Conservation (phyloP, 2,797 vertebrate species). For the Acropternis orthonyx region DNA sequence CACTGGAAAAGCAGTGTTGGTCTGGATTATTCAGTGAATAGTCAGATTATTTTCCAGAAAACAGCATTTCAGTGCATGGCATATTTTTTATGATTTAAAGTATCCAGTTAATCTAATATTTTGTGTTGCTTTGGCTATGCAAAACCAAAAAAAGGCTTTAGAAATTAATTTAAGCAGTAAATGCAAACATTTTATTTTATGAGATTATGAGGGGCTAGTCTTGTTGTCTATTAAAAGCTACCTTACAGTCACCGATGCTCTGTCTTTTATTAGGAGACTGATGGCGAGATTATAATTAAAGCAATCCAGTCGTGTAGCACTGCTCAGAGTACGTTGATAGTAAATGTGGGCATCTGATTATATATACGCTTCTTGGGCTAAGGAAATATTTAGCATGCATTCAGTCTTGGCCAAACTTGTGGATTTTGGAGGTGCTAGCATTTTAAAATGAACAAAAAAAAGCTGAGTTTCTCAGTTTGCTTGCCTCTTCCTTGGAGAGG, state of each 20-base stretch:
- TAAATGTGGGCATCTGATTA: neutral
- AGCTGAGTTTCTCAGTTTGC: neutral
- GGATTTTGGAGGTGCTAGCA: neutral
- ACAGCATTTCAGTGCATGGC: neutral
- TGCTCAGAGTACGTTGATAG: slow-evolving; percentile 38
- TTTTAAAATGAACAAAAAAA: neutral
- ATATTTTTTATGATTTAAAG: neutral
- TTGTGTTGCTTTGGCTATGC: slow-evolving; percentile 37
- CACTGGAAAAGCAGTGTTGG: neutral
- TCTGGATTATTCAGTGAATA: neutral
- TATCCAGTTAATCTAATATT: slow-evolving; percentile 29
- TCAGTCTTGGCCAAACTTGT: neutral
- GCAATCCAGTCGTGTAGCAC: slow-evolving; percentile 31
- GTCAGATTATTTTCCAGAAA: neutral
- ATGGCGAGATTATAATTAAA: slow-evolving; percentile 70
- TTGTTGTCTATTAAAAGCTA: slow-evolving; percentile 65
- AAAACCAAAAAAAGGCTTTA: slow-evolving; percentile 35
- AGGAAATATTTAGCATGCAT: neutral
- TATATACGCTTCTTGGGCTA: neutral
- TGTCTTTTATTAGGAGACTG: slow-evolving; percentile 61
- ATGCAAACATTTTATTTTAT: slow-evolving; percentile 59
- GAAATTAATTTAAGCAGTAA: slow-evolving; percentile 61
- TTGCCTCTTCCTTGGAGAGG: neutral
- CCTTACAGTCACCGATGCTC: slow-evolving; percentile 44
- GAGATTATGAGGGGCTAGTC: slow-evolving; percentile 49